Conservation (phyloP, 2,797 vertebrate genomes). For the Basileuterus tristriatus region DNA sequence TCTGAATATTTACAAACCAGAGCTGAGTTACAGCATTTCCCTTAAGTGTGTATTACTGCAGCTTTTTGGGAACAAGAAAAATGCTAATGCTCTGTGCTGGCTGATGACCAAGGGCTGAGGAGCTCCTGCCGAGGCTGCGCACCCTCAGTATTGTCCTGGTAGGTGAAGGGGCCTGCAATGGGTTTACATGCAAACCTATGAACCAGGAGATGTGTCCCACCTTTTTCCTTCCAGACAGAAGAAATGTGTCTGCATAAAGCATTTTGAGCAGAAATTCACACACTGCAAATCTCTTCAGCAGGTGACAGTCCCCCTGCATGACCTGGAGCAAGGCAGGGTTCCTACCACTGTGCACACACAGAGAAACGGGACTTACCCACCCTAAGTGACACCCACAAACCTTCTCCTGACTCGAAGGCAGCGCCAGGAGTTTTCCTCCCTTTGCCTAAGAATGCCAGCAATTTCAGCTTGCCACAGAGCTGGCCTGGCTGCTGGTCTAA, state of each 20-base stretch:
- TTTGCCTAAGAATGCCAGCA: constrained; percentile 52
- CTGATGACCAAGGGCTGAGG: neutral
- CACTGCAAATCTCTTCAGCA: neutral
- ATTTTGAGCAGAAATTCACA: neutral
- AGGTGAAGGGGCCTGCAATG: neutral
- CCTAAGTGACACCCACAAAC: neutral
- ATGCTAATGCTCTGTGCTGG: neutral
- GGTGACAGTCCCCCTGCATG: neutral
- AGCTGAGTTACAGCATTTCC: neutral
- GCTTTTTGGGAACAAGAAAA: neutral
- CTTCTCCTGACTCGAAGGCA: neutral
- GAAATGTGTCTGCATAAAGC: neutral
- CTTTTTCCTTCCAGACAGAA: neutral
- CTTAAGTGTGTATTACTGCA: neutral
- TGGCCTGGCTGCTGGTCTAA: neutral
- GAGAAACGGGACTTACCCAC: neutral
- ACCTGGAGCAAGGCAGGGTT: neutral
- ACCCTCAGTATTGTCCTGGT: too few species aligned
- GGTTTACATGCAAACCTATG: neutral
- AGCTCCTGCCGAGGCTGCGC: rapidly evolving
- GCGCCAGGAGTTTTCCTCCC: neutral
- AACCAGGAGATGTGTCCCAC: neutral
- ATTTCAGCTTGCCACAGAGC: constrained; percentile 37
- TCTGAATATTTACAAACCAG: neutral
- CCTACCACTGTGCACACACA: rapidly evolving